Percentiles rank a stretch among this genome's conserved stretches.
Evolutionary conservation across 2,888 invertebrate species (phyloP).

Genomic region (Drosophila quinaria): DNA sequence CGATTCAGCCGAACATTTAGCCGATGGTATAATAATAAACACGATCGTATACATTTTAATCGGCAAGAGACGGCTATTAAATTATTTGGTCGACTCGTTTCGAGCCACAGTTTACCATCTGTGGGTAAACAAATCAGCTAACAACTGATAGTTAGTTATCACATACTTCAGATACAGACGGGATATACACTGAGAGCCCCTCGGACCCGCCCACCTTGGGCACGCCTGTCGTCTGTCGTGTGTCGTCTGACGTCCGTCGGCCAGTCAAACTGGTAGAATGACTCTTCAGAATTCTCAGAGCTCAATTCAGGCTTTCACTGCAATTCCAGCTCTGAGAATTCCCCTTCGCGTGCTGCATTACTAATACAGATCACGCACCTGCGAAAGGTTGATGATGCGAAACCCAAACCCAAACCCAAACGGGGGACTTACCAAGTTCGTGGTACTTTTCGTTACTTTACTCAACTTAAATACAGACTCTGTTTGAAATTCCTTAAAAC

Average conservation of each 20-base stretch:
- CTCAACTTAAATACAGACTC: not conserved
- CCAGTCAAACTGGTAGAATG: slow-evolving; percentile 2
- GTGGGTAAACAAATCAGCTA: slow-evolving; percentile 24
- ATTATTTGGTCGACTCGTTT: slow-evolving; percentile 12
- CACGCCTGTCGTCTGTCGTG: not conserved
- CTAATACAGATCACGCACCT: slow-evolving; percentile 48
- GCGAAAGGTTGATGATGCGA: slow-evolving; percentile 12
- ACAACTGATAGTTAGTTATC: slow-evolving; percentile 17
- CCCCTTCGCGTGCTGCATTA: slow-evolving; percentile 22
- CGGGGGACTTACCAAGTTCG: slow-evolving; percentile 32
- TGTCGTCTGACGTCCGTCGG: not conserved
- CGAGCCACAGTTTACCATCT: slow-evolving; percentile 12
- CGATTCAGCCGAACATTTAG: slow-evolving; percentile 12
- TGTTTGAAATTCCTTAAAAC: not conserved
- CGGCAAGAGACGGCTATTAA: slow-evolving; percentile 45
- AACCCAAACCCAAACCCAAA: too few relatives aligned
- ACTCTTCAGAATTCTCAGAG: slow-evolving; percentile 35
- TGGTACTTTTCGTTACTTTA: not conserved
- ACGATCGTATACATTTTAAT: slow-evolving; percentile 52
- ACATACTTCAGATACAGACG: not conserved
- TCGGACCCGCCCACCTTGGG: not conserved
- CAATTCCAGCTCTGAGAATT: slow-evolving; percentile 16
- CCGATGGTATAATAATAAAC: slow-evolving; percentile 35
- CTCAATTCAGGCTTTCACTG: slow-evolving; percentile 32
- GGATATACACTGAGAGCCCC: slow-evolving; percentile 7